These are phyloP conservation scores for Drosophila busckii DNA, from an alignment of 1,140 invertebrate genomes.

Conservation along the genomic window DNA sequence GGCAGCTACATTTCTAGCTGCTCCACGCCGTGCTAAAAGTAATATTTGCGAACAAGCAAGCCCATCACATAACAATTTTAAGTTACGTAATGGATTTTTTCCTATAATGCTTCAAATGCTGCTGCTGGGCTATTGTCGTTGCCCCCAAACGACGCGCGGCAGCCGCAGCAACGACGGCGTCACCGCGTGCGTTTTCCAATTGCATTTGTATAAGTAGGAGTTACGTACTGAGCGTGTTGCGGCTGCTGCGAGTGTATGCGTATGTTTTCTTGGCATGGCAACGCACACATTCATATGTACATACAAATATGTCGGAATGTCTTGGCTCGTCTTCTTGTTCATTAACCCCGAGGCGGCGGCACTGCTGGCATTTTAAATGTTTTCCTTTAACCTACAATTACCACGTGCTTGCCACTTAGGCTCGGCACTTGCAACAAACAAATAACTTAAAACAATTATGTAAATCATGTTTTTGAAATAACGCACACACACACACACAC, in stretches of 20 bases:
- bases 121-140: conserved; percentile 35
- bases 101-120: conserved; percentile 62
- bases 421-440: conserved; percentile 39
- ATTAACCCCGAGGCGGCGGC: conserved; percentile 51
- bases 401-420: conserved; percentile 58
- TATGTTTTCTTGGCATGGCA: conserved; percentile 47
- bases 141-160: conserved; percentile 6
- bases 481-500: conserved; percentile 4
- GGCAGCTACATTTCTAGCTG: conserved; percentile 3
- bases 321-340: conserved; percentile 54
- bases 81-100: conserved; percentile 72
- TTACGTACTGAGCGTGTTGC: conserved; percentile 9
- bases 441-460: conserved; percentile 45
- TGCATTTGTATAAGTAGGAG: conserved; percentile 50
- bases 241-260: conserved; percentile 14
- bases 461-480: conserved; percentile 66
- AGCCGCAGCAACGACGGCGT: conserved; percentile 3
- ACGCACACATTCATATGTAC: conserved; percentile 29
- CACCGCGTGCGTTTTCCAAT: conserved; percentile 65
- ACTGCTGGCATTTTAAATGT: conserved; percentile 26
- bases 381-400: conserved; percentile 74
- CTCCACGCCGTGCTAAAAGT: conserved; percentile 15
- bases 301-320: not conserved
- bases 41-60: conserved; percentile 40
- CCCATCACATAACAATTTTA: conserved; percentile 69